Base-by-base conservation (phyloP, 2,888 invertebrate species). In the Taphrorychus bicolor region DNA sequence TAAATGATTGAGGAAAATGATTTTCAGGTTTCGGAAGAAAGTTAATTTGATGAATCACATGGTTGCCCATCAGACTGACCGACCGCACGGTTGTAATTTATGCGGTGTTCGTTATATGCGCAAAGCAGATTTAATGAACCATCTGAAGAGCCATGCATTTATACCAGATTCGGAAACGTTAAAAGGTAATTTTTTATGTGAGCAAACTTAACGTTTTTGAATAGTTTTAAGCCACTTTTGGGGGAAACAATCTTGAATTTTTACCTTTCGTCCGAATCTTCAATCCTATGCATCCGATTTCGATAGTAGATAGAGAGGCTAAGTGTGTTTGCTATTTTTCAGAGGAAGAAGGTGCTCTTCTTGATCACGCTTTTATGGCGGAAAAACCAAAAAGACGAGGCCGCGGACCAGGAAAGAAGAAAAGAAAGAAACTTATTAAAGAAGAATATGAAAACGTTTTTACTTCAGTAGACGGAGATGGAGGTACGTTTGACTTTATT, bases 21-120 rank as follows among this genome's bases (percentile, higher is more conserved):
- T 23, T 49, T 18, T 16, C 51, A 71, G 71, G 23, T 94, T 94
- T 80, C 88, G 92, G 45, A 93, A 93, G 78, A 93, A 93, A 78
- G 90, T 90, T 3, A 92, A 91, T 70, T 84, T 94, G 0, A 91
- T 92, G 89, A 92, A 91, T 80, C 94, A 94, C 79, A 93, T 94
- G 92, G 89, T 93, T 4, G 91, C 92, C 0, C 93, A 94, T 82
- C 93, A 93, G 81, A 92, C 90, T 53, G 93, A 93, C 81, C 85
- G 92, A 5, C 92, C 93, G 2, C 91, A 92, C 78, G 89, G 90
- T 11, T 94, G 93, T 79, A 93, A 93, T 80, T 82, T 94, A 60
- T 94, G 93, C 77, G 93, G 93, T 0, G 90, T 91, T 17, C 86
- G 92, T 2, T 94, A 92, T 78, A 89, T 91, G 19, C 86, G 93